Percentiles rank a stretch among this genome's conserved stretches.
Evolutionary conservation across 2,113 vertebrate species (phyloP).

Genomic region (Tetraodon nigroviridis): DNA sequence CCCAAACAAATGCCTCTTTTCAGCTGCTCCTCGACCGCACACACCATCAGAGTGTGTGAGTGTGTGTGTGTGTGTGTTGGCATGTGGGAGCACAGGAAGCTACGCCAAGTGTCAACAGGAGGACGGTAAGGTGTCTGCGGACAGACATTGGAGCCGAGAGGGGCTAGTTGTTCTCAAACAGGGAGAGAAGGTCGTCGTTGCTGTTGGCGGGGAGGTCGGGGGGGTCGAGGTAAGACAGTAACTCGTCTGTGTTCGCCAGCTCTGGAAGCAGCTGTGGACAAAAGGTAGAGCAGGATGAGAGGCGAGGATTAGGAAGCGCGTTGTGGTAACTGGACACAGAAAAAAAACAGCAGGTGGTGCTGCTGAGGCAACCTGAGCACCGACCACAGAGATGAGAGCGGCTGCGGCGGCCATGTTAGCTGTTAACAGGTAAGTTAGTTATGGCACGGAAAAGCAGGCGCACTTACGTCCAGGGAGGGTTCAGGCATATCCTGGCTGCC

Average conservation of each 20-base stretch:
- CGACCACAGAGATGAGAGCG: constrained; percentile 49
- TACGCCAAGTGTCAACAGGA: constrained; percentile 38
- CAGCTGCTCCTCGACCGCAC: constrained; percentile 26
- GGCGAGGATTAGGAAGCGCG: not conserved
- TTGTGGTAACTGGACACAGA: not conserved
- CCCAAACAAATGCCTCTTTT: constrained; percentile 25
- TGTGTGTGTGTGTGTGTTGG: constrained; percentile 20
- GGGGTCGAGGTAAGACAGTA: constrained; percentile 96
- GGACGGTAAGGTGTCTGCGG: constrained; percentile 62
- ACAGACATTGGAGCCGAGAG: constrained; percentile 53
- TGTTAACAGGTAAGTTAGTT: constrained; percentile 42
- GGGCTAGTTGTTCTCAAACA: constrained; percentile 97
- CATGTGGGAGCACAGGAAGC: constrained; percentile 35
- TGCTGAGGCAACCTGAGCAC: constrained; percentile 3
- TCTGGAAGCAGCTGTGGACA: constrained; percentile 92
- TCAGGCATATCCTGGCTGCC: constrained; percentile 97
- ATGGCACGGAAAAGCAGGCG: constrained; percentile 41
- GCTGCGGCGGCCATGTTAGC: constrained; percentile 50
- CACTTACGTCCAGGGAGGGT: constrained; percentile 99
- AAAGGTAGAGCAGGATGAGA: constrained; percentile 16
- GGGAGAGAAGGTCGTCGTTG: constrained; percentile 99
- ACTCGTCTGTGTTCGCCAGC: constrained; percentile 95
- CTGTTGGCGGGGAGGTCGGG: constrained; percentile 98
- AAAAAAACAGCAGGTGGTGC: constrained; percentile 34
- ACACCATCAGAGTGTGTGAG: constrained; percentile 26